Evolutionary conservation across 2,113 vertebrate species (phyloP), one percentile per base, ranked within the genome.

Genomic region (Zosterops lateralis): DNA sequence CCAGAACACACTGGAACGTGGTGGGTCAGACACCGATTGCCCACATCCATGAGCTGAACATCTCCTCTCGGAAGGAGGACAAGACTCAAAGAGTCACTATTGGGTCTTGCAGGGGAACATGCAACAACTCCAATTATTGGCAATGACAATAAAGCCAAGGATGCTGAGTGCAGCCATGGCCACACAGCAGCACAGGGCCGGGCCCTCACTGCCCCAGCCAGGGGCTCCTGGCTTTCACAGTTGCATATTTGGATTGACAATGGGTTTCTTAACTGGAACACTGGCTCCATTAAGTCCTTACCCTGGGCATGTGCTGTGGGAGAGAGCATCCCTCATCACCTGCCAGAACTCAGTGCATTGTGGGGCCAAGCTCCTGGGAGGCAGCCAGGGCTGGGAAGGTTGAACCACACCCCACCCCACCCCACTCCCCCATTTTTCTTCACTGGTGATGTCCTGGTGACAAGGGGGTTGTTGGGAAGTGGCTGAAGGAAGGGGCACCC

Each of bases 161-260:
- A 51, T 83, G 87, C 64, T 29, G 82, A 78, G 75, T 3, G 64
- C 73, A 85, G 77, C 87, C 2, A 0, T 0, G 2, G 62, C 84
- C 2, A 9, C 11, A 4, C 64, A 84, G 65, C 80, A 93, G 84
- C 87, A 72, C 61, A 18, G 65, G 72, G 76, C 54, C 0, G 0
- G 82, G 57, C 38, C 70, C 77, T 70, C 21, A 53, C 62, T 24
- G 21, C 18, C 62, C 84, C 42, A 76, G 45, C 32, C 92, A 60
- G 44, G 44, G 78, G 42, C 50, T 87, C 72, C 38, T 82, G 84
- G 58, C 67, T 91, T 94, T 88, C 89, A 70, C 94, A 92, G 91
- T 62, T 80, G 84, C 44, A 11, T 70, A 58, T 83, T n/a, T 64
- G 60, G 60, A 77, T 40, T 29, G 25, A n/a, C 9, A 31, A 24